These are phyloP conservation scores for Drosophila oshimai DNA, from an alignment of 1,140 invertebrate species.

Conservation along the genomic window DNA sequence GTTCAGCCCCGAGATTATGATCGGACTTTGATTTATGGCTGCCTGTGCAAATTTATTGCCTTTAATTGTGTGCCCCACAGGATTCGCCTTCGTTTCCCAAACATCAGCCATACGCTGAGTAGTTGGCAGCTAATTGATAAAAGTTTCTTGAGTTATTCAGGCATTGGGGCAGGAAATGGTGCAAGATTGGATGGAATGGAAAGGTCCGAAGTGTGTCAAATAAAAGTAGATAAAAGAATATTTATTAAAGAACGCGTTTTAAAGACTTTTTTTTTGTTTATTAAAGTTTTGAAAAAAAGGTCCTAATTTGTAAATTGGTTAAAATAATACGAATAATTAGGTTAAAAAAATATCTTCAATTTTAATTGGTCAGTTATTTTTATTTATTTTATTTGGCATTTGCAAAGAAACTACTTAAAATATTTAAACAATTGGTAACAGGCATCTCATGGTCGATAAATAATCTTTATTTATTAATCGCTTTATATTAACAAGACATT, in stretches of 20 bases:
- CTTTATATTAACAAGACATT: too few relatives aligned
- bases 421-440: too few relatives aligned
- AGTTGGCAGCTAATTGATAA: conserved; percentile 40
- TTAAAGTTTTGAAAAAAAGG: too few relatives aligned
- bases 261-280: neutral
- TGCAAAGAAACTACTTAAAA: too few relatives aligned
- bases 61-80: conserved; percentile 55
- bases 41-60: conserved; percentile 71
- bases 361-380: too few relatives aligned
- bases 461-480: too few relatives aligned
- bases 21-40: conserved; percentile 72
- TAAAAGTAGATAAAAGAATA: neutral
- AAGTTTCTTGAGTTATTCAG: conserved; percentile 17
- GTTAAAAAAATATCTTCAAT: too few relatives aligned
- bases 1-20: conserved; percentile 58
- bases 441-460: too few relatives aligned
- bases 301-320: too few relatives aligned
- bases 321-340: too few relatives aligned
- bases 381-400: too few relatives aligned
- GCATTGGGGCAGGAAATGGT: neutral
- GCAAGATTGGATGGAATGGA: neutral
- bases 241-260: neutral
- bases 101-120: conserved; percentile 6
- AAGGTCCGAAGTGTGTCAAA: neutral
- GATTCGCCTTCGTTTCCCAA: neutral